These are phyloP conservation scores for Epicauta chinensis DNA, from an alignment of 1,140 invertebrate species.

Conservation along the genomic window DNA sequence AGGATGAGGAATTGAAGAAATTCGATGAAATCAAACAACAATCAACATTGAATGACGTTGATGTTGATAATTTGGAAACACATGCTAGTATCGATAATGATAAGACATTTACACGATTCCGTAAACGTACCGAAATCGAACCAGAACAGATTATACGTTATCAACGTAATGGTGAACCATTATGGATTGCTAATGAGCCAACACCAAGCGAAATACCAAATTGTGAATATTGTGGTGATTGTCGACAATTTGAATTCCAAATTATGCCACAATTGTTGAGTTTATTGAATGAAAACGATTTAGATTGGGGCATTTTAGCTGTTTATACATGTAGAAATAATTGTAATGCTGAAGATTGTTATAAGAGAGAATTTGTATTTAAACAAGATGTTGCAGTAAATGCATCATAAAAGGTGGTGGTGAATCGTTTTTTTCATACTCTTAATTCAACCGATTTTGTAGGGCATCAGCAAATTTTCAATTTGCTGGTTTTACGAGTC, in stretches of 20 bases:
- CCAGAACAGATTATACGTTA: conserved; percentile 80
- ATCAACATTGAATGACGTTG: conserved; percentile 52
- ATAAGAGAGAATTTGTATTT: conserved; percentile 74
- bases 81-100: conserved; percentile 57
- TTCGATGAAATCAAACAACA: conserved; percentile 49
- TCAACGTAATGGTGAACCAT: conserved; percentile 63
- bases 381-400: conserved; percentile 68
- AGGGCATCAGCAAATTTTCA: too few relatives aligned
- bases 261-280: conserved; percentile 89
- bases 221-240: conserved; percentile 67
- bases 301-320: conserved; percentile 86
- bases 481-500: too few relatives aligned
- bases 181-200: conserved; percentile 68
- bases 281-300: conserved; percentile 57
- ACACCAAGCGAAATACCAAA: conserved; percentile 55
- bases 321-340: conserved; percentile 80
- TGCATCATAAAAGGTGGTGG: conserved; percentile 1
- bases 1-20: conserved; percentile 56
- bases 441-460: too few relatives aligned
- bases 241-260: conserved; percentile 87
- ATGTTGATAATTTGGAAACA: conserved; percentile 58
- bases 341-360: conserved; percentile 58
- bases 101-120: conserved; percentile 66
- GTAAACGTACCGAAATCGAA: conserved; percentile 51
- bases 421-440: not conserved